These are phyloP conservation scores for Anoncus sp. DNA, from an alignment of 2,888 invertebrate species.

Conservation along the genomic window DNA sequence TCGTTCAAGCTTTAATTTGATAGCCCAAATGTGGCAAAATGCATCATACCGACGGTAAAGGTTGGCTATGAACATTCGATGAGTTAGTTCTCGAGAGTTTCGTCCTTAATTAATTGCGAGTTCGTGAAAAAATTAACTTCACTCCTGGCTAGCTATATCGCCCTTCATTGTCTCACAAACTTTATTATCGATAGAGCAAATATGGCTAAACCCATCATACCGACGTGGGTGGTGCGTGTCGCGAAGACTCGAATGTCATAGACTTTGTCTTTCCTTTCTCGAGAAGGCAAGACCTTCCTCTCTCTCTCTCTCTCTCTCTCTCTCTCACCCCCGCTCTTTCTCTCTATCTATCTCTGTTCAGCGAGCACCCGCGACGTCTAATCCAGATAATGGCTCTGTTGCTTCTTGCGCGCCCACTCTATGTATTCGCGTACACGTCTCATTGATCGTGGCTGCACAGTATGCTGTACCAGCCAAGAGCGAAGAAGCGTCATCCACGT, in stretches of 20 bases:
- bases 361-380: slow-evolving; percentile 66
- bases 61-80: no score
- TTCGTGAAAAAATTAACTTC: no score
- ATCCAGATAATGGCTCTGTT: slow-evolving; percentile 77
- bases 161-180: no score
- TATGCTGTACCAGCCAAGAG: slow-evolving; percentile 38
- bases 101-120: no score
- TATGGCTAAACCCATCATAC: no score
- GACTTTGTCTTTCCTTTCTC: slow-evolving; percentile 53
- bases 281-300: slow-evolving; percentile 44
- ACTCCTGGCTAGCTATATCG: no score
- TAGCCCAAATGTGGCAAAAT: no score
- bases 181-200: slow-evolving; percentile 14
- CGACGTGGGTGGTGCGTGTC: slow-evolving; percentile 34
- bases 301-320: slow-evolving; percentile 28
- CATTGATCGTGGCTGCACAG: slow-evolving; percentile 48
- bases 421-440: slow-evolving; percentile 19
- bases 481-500: slow-evolving; percentile 23
- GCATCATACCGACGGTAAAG: no score
- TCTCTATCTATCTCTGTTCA: slow-evolving; percentile 51
- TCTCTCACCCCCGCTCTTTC: slow-evolving; percentile 7
- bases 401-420: slow-evolving; percentile 65
- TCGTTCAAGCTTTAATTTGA: no score
- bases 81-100: no score
- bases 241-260: slow-evolving; percentile 29